Base-by-base conservation (phyloP, 2,888 invertebrate genomes). In the Tethea ocularis region DNA sequence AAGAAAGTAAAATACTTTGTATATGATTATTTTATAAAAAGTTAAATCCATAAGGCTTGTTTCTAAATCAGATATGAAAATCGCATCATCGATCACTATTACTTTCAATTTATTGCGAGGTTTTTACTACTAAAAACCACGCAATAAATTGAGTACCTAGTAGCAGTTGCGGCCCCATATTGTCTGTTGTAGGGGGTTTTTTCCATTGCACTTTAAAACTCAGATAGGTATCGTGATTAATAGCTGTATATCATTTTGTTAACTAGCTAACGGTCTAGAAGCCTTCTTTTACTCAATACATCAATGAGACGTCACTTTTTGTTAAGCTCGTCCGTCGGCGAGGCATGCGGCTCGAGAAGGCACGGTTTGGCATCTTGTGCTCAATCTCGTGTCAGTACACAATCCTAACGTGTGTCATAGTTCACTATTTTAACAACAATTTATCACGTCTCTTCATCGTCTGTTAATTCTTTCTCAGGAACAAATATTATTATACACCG, bases 221-320 rank as follows among this genome's bases (percentile, higher is more conserved):
- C 33, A 84, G 78, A 85, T 83, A 77, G 73, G 69, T 65, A 67
- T 61, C 74, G 72, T 85, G 84, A 87, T 87, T 84, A 86, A 87
- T 88, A 83, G 81, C 76, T 70, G 67, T 76, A 78, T 78, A 83
- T 84, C 78, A 75, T 84, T 88, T 86, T 85, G 86, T 85, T 87
- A 88, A 88, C 88, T 82, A 84, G 78, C 78, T 86, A 88, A 86
- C 89, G 86, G 86, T 79, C 72, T 82, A 82, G 78, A 77, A 83
- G 80, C 72, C 75, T 82, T 82, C 77, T 71, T 84, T 86, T 77
- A 80, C 80, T 82, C 87, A 81, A 88, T 89, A 87, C 87, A 88
- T 89, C 89, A 89, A 89, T 88, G 81, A 81, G 82, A 83, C 83
- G 88, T 89, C 88, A 88, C 77, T 86, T 88, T 89, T 87, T 88